Percentiles rank a stretch among this genome's conserved stretches.
Evolutionary conservation across 2,113 vertebrate genomes (phyloP).

Genomic region (Parotia lawesii): DNA sequence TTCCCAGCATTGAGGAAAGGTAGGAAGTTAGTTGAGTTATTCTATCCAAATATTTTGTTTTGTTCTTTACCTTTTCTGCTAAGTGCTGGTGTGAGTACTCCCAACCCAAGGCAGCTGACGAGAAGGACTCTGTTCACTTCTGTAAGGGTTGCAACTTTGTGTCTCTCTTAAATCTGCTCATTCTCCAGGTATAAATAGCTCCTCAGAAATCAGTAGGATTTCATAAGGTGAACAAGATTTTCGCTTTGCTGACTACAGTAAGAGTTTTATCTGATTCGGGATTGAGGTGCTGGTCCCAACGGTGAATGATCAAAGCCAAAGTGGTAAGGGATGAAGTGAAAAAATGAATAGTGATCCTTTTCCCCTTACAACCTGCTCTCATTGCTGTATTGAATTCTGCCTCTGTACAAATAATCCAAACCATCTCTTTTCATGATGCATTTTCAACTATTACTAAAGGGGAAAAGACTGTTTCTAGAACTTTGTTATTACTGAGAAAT

Average conservation of each 20-base stretch:
- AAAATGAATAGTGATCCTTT: slow-evolving; percentile 39
- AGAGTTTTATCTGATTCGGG: slow-evolving; percentile 10
- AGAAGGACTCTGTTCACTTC: neutral
- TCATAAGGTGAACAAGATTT: slow-evolving; percentile 13
- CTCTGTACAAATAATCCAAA: neutral
- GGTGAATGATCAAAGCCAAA: slow-evolving; percentile 18
- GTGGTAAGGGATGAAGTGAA: neutral
- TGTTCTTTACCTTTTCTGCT: neutral
- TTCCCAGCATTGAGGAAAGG: neutral
- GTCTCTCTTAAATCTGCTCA: neutral
- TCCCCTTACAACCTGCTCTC: neutral
- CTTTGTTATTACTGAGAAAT: slow-evolving; percentile 3
- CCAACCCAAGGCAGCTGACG: neutral
- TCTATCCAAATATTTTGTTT: neutral
- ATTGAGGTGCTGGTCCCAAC: neutral
- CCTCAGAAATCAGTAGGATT: neutral
- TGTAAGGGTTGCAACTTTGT: neutral
- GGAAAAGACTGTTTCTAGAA: neutral
- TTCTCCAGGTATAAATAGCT: neutral
- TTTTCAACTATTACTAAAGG: neutral
- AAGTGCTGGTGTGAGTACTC: neutral
- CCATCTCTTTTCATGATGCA: neutral
- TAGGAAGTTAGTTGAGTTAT: neutral
- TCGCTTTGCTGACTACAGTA: slow-evolving; percentile 12
- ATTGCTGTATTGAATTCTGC: neutral